Evolutionary conservation across 2,797 vertebrate species (phyloP), one percentile per base, ranked within the genome.

Genomic region (Acestrorhynchus altus): DNA sequence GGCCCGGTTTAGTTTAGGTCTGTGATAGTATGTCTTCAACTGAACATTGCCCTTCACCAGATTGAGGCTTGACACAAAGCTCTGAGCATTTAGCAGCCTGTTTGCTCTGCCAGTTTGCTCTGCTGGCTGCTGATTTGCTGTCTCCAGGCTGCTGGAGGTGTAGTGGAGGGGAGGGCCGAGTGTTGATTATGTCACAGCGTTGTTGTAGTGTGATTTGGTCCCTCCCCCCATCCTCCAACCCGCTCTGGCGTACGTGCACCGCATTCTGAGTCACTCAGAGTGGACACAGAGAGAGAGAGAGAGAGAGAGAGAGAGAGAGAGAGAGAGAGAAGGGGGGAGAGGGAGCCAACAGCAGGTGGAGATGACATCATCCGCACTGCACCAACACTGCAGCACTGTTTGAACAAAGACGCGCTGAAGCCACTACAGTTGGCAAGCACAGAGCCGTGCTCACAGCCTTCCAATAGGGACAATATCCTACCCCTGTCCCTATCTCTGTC

Each of bases 331-430:
- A n/a, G n/a, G n/a, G n/a, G n/a, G n/a, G 85, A 86, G 86, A 85
- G 88, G 88, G 88, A 81, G 88, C 84, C 88, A 71, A 83, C 89
- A 92, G 90, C 90, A 90, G 90, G 90, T 92, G 90, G 88, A 85
- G 79, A 89, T 90, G 85, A 88, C 80, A 83, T 81, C 87, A 92
- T 90, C 92, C 90, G 91, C 93, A 93, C 89, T 94, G 93, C 94
- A 96, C 94, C 92, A 94, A 91, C 89, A 91, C 91, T 93, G 93
- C 94, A 93, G 92, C 90, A 90, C 82, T 87, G 78, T 71, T 85
- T 83, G 88, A 90, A 91, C 88, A 89, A 91, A 91, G 87, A 85
- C 84, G 89, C 87, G 89, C 84, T 84, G 81, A 71, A 78, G 71
- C 83, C 31, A 74, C 68, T 69, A 78, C 35, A 69, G 40, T 76